phyloP scores from a whole-genome alignment of 1,140 invertebrate genomes.

The Holcopasites calliopsidis region DNA sequence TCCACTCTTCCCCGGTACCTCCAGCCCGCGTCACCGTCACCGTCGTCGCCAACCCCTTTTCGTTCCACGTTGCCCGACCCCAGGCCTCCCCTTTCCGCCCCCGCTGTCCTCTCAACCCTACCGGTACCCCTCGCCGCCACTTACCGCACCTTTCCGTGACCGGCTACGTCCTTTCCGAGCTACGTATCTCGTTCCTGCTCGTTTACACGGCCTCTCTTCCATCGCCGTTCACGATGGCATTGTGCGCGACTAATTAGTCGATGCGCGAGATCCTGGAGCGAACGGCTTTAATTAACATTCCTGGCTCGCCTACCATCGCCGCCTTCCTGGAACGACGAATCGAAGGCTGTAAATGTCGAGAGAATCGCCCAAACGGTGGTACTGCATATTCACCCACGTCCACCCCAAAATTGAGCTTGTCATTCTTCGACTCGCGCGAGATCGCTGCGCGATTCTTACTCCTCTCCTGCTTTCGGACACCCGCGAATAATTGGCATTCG shows the following conservation, averaged over 20 bases:
- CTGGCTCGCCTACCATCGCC: constrained; percentile 70
- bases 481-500: constrained; percentile 76
- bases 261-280: constrained; percentile 77
- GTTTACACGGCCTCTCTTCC: constrained; percentile 51
- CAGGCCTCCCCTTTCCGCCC: not conserved
- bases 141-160: constrained; percentile 22
- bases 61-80: not conserved
- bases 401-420: constrained; percentile 55
- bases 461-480: no score
- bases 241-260: constrained; percentile 79
- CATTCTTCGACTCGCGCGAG: constrained; percentile 20
- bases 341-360: constrained; percentile 78
- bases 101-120: no score
- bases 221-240: constrained; percentile 68
- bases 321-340: constrained; percentile 74
- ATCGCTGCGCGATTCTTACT: constrained; percentile 43
- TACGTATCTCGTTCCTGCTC: constrained; percentile 37
- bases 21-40: not conserved
- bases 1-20: constrained; percentile 7
- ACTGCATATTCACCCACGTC: constrained; percentile 24
- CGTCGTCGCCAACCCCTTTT: not conserved
- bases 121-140: not conserved
- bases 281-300: constrained; percentile 80
- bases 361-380: constrained; percentile 58
- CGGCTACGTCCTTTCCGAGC: constrained; percentile 1